Conservation (phyloP, 2,888 invertebrate genomes). For the Lasioglossum figueresi region DNA sequence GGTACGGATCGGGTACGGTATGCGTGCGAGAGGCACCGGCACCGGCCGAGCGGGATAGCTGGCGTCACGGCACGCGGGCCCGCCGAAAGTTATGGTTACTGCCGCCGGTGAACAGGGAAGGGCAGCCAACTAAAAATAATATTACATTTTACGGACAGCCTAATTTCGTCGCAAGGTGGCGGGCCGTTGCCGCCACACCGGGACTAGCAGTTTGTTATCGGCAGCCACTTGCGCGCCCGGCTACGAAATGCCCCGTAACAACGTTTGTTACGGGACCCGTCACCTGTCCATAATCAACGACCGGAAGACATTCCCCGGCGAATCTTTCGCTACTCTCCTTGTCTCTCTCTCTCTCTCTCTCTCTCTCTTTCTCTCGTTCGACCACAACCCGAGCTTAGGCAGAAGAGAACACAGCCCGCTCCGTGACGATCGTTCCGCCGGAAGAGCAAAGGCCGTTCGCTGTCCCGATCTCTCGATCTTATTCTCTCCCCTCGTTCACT, state of each 20-base stretch:
- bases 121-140: constrained; percentile 80
- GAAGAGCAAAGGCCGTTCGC: background rate
- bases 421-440: constrained; percentile 30
- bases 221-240: constrained; percentile 40
- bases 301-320: constrained; percentile 79
- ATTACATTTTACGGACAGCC: constrained; percentile 78
- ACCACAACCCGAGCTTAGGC: constrained; percentile 46
- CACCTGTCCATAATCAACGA: constrained; percentile 72
- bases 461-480: background rate
- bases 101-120: constrained; percentile 74
- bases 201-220: constrained; percentile 61
- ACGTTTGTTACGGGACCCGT: constrained; percentile 71
- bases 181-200: constrained; percentile 40
- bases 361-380: background rate
- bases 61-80: constrained; percentile 79
- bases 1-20: constrained; percentile 69
- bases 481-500: background rate
- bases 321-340: constrained; percentile 68
- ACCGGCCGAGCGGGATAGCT: constrained; percentile 77
- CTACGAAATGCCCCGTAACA: constrained; percentile 63
- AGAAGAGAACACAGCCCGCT: background rate
- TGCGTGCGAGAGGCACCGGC: constrained; percentile 72
- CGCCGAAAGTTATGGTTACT: constrained; percentile 81
- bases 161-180: constrained; percentile 76
- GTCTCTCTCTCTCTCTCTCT: background rate